A percentile compares a stretch with the other conserved stretches of the same genome.
Conservation (phyloP, 2,888 invertebrate species). For the Drosophila ustulata region DNA sequence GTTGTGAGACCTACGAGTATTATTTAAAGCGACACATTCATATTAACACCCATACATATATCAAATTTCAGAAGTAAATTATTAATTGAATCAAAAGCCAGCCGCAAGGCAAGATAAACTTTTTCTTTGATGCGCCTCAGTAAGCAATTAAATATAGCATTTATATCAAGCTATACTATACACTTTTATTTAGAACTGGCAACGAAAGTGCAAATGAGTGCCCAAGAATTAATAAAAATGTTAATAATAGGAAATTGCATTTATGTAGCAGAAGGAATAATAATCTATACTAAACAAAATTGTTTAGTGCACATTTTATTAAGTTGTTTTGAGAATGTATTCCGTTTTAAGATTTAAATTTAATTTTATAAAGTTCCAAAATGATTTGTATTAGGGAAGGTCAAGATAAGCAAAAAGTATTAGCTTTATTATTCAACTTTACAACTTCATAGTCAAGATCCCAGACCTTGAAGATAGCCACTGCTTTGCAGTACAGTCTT, state of each 20-base stretch:
- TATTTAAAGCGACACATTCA: conserved; percentile 3
- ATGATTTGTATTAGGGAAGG: no score
- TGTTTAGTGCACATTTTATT: not conserved
- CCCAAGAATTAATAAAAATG: not conserved
- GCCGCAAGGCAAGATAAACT: conserved; percentile 17
- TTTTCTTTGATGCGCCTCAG: conserved; percentile 30
- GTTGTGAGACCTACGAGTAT: not conserved
- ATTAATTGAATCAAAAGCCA: conserved; percentile 49
- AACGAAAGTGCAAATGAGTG: not conserved
- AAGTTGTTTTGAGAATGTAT: no score
- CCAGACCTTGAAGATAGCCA: conserved; percentile 12
- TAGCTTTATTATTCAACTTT: not conserved
- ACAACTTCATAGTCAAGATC: not conserved
- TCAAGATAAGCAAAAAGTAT: not conserved
- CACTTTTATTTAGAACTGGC: not conserved
- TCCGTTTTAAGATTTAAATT: no score
- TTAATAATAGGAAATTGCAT: not conserved
- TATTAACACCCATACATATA: conserved; percentile 6
- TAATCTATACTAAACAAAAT: not conserved
- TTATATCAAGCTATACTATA: not conserved
- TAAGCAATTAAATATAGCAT: conserved; percentile 15
- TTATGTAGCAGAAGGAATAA: not conserved
- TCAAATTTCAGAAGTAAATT: conserved; percentile 27
- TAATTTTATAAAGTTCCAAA: not conserved
- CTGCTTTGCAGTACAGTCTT: not conserved